Conservation (phyloP, 92 coral and sea anemone species). For the Desmophyllum pertusum region DNA sequence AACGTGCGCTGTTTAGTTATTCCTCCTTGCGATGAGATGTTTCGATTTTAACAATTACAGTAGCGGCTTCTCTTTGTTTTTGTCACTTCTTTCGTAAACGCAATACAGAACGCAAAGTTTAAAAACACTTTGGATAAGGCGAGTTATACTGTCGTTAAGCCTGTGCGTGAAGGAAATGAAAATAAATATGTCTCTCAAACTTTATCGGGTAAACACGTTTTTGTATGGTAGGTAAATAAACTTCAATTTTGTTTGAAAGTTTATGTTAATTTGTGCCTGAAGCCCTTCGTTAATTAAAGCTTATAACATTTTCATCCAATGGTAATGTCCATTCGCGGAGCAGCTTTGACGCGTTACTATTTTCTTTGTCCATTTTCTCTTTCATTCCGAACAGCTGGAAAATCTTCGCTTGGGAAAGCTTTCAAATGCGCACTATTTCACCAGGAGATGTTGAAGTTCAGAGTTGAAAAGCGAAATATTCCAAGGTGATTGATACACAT, state of each 20-base stretch:
- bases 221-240: slow-evolving; percentile 35
- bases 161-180: slow-evolving; percentile 2
- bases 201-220: slow-evolving; percentile 42
- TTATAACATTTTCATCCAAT: slow-evolving; percentile 36
- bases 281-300: slow-evolving; percentile 37
- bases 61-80: not conserved
- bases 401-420: not conserved
- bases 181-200: slow-evolving; percentile 32
- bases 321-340: slow-evolving; percentile 22
- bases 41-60: not conserved
- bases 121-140: not conserved
- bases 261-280: slow-evolving; percentile 43
- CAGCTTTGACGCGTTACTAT: slow-evolving; percentile 26
- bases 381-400: slow-evolving; percentile 30
- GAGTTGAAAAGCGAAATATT: not conserved
- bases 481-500: not conserved
- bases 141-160: not conserved
- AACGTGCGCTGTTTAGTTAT: not conserved
- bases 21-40: not conserved
- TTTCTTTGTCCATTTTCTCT: slow-evolving; percentile 1
- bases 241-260: slow-evolving; percentile 23
- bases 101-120: not conserved
- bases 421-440: not conserved
- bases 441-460: not conserved
- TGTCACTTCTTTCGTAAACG: not conserved